Evolutionary conservation across 2,888 invertebrate genomes (phyloP).

Genomic region (Epirrita christyi): DNA sequence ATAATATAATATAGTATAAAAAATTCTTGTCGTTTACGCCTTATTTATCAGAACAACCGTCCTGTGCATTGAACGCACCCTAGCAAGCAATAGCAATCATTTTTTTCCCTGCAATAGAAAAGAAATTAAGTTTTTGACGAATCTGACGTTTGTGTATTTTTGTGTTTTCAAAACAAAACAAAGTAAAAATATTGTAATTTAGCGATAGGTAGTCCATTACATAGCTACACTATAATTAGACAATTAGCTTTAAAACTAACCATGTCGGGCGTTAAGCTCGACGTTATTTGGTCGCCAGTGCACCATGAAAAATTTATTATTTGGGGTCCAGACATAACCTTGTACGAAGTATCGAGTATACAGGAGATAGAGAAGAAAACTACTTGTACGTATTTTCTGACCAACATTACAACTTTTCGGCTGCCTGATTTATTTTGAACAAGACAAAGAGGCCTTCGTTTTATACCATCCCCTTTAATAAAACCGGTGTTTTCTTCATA

Average conservation of each 20-base stretch:
- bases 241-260: constrained; percentile 47
- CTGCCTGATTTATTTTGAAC: no score
- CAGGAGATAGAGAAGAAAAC: constrained; percentile 84
- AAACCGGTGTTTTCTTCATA: neutral
- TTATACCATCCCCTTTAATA: neutral
- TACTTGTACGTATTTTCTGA: constrained; percentile 59
- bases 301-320: constrained; percentile 91
- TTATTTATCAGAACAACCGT: no score
- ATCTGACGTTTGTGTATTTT: no score
- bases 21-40: no score
- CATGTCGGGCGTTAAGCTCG: constrained; percentile 85
- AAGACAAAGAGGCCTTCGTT: neutral
- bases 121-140: no score
- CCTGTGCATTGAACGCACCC: no score
- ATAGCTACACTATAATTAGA: no score
- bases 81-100: no score
- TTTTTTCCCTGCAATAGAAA: no score
- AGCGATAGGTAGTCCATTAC: constrained; percentile 2
- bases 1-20: no score
- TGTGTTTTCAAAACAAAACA: constrained; percentile 24
- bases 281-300: constrained; percentile 95
- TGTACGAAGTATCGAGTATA: constrained; percentile 90
- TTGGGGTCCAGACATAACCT: constrained; percentile 95
- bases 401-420: no score
- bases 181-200: constrained; percentile 1